These are phyloP conservation scores for Neoitamus cyanurus DNA, from an alignment of 2,888 invertebrate genomes.

Conservation along the genomic window DNA sequence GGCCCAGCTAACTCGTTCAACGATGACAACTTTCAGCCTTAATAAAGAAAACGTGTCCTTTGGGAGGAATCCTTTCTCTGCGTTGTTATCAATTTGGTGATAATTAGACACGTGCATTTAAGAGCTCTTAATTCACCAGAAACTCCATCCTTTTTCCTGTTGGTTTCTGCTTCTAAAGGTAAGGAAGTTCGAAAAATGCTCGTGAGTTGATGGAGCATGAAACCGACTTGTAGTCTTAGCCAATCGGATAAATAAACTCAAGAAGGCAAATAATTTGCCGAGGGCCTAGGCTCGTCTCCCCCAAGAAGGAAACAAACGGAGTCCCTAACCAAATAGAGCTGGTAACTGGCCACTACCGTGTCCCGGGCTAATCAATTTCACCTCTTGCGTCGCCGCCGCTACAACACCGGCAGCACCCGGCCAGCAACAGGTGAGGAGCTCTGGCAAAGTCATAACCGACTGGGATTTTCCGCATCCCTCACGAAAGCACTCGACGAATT, in stretches of 20 bases:
- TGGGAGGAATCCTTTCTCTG: background rate
- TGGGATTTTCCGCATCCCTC: background rate
- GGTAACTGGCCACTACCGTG: background rate
- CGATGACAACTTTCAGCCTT: too few relatives aligned
- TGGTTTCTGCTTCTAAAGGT: background rate
- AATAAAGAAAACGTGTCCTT: background rate
- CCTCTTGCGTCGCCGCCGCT: background rate
- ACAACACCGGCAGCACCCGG: background rate
- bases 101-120: background rate
- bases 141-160: background rate
- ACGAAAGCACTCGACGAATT: background rate
- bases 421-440: background rate
- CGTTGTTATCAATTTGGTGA: background rate
- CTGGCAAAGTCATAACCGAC: background rate
- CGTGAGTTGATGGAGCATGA: background rate
- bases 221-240: background rate
- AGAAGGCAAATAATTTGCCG: background rate
- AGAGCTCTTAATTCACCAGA: background rate
- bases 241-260: conserved; percentile 1
- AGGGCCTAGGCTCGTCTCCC: background rate
- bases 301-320: background rate
- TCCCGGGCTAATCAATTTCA: background rate
- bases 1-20: too few relatives aligned
- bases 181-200: background rate
- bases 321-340: background rate